Evolutionary conservation across 2,888 invertebrate genomes (phyloP).

Genomic region (Lepidochitona cinerea): DNA sequence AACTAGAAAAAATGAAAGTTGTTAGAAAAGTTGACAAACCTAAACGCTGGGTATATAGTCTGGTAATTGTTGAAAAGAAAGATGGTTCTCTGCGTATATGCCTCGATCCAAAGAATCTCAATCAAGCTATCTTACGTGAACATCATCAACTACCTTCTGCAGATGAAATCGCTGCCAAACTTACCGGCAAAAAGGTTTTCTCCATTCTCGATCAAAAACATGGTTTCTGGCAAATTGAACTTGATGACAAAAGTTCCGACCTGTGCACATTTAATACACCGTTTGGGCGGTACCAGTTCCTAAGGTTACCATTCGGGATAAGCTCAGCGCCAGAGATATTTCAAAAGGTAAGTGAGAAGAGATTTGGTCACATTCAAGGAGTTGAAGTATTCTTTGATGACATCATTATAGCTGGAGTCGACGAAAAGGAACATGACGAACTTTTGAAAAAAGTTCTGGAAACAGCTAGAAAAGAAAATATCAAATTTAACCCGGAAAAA

Average conservation of each 20-base stretch:
- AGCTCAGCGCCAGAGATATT: constrained; percentile 28
- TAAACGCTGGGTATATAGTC: too few relatives aligned
- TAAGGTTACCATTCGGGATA: constrained; percentile 32
- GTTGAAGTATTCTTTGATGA: constrained; percentile 32
- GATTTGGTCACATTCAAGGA: too few relatives aligned
- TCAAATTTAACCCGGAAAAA: constrained; percentile 34
- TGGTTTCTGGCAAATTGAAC: constrained; percentile 33
- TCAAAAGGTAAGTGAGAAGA: constrained; percentile 26
- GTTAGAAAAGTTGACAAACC: neutral
- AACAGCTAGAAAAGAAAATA: constrained; percentile 17
- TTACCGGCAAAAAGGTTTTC: constrained; percentile 28
- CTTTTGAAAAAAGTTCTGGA: constrained; percentile 28
- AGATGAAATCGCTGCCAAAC: too few relatives aligned
- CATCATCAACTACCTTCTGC: too few relatives aligned
- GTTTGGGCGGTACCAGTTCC: constrained; percentile 23
- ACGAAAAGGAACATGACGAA: constrained; percentile 31
- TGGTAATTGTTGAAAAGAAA: too few relatives aligned
- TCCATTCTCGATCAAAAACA: constrained; percentile 29
- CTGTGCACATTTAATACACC: constrained; percentile 42
- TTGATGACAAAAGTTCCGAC: constrained; percentile 28
- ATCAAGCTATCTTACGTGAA: too few relatives aligned
- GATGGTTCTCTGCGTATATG: too few relatives aligned
- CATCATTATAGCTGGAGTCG: constrained; percentile 28
- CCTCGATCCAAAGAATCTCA: too few relatives aligned
- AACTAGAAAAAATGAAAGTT: neutral